These are phyloP conservation scores for Pardalotus punctatus DNA, from an alignment of 2,113 vertebrate species.

Conservation along the genomic window DNA sequence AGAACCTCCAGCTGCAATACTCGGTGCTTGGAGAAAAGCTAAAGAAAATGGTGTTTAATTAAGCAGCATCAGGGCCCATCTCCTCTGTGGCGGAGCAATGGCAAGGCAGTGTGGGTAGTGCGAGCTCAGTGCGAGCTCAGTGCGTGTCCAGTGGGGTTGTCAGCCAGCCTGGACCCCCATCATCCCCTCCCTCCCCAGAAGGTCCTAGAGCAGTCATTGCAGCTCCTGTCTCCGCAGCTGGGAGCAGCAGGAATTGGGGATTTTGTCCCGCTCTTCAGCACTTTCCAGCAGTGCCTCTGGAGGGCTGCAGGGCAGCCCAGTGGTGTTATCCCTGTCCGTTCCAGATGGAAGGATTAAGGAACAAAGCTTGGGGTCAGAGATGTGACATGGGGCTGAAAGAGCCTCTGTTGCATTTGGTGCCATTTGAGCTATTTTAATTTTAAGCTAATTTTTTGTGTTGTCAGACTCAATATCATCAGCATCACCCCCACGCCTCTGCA, in stretches of 20 bases:
- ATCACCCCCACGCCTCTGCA: not conserved
- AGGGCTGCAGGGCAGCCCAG: rapidly evolving
- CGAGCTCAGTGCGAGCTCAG: rapidly evolving
- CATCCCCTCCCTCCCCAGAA: rapidly evolving
- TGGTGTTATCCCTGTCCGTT: rapidly evolving
- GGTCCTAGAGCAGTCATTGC: not conserved
- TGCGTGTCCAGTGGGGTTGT: rapidly evolving
- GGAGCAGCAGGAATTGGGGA: not conserved
- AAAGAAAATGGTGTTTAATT: not conserved
- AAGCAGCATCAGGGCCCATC: not conserved
- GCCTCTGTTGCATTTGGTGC: not conserved
- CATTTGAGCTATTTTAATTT: constrained; percentile 5
- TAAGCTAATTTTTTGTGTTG: constrained; percentile 36
- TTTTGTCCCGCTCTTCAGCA: rapidly evolving
- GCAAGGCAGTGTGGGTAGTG: not conserved
- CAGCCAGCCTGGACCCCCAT: rapidly evolving
- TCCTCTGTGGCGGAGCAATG: rapidly evolving
- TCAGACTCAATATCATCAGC: constrained; percentile 28
- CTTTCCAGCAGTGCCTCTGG: not conserved
- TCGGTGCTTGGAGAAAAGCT: not conserved
- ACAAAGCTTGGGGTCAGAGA: not conserved
- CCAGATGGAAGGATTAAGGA: not conserved
- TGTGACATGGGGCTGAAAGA: not conserved
- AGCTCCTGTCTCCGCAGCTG: not conserved
- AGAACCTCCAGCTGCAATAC: not conserved